phyloP scores from a whole-genome alignment of 2,797 vertebrate species.

The Leptatherina wallacei region DNA sequence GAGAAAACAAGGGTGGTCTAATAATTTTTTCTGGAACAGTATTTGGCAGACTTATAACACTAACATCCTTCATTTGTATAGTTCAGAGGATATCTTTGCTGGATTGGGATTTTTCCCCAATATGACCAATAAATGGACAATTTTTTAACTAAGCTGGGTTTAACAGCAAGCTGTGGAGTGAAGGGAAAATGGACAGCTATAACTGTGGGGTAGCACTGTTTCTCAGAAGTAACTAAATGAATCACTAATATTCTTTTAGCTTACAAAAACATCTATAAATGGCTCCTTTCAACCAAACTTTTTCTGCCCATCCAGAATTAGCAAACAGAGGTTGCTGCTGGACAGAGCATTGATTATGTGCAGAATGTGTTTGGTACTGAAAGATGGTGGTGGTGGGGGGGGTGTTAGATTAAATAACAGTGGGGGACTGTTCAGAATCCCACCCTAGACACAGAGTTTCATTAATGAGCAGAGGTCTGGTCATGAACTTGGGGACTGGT shows the following conservation, averaged over 20 bases:
- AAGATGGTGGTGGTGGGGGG: conserved; percentile 57
- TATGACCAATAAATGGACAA: background rate
- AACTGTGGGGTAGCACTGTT: conserved; percentile 28
- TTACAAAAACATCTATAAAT: conserved; percentile 69
- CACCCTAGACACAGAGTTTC: conserved; percentile 71
- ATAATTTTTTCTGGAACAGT: background rate
- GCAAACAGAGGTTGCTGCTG: conserved; percentile 69
- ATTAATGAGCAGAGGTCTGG: conserved; percentile 73
- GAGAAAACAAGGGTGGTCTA: no score
- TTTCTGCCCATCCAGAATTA: conserved; percentile 66
- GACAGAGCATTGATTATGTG: conserved; percentile 79
- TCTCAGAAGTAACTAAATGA: conserved; percentile 59
- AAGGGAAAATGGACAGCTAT: conserved; percentile 19
- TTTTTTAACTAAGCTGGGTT: conserved; percentile 18
- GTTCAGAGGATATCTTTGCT: conserved; percentile 8
- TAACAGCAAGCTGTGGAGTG: conserved; percentile 22
- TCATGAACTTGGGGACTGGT: conserved; percentile 74
- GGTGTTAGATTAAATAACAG: conserved; percentile 72
- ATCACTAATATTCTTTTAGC: conserved; percentile 71
- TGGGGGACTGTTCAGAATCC: conserved; percentile 74
- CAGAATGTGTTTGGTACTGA: conserved; percentile 76
- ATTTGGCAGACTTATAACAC: conserved; percentile 18
- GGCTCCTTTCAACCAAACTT: conserved; percentile 71
- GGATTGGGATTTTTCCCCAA: background rate
- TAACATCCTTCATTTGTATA: conserved; percentile 47